Percentiles rank a stretch among this genome's conserved stretches.
Evolutionary conservation across 2,797 vertebrate genomes (phyloP).

Genomic region (Sebastolobus altivelis): DNA sequence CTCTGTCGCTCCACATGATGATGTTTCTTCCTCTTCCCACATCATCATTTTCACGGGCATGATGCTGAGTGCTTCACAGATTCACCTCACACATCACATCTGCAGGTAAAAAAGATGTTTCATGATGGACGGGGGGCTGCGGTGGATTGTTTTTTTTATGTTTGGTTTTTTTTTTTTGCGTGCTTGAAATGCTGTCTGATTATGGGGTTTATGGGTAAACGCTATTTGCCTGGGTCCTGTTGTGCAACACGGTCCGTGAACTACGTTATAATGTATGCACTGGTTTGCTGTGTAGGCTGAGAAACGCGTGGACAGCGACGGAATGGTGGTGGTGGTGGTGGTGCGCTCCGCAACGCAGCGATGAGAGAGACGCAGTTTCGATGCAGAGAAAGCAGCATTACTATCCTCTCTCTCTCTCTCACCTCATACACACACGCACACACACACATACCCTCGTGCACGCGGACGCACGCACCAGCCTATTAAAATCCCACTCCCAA

Average conservation of each 20-base stretch:
- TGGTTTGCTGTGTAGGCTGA: constrained; percentile 80
- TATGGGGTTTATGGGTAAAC: not conserved
- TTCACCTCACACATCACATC: constrained; percentile 60
- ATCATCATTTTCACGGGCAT: constrained; percentile 68
- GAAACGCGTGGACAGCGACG: constrained; percentile 76
- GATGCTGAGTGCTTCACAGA: constrained; percentile 61
- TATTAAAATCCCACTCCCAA: constrained; percentile 59
- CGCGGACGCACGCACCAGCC: constrained; percentile 48
- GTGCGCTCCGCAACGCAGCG: constrained; percentile 76
- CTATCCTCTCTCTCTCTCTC: constrained; percentile 43
- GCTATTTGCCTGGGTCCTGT: constrained; percentile 49
- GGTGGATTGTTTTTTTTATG: not conserved
- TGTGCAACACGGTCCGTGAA: constrained; percentile 70
- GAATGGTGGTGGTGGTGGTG: constrained; percentile 76
- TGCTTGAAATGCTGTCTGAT: constrained; percentile 21
- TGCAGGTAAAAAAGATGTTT: constrained; percentile 62
- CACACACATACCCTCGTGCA: constrained; percentile 39
- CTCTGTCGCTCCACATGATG: constrained; percentile 66
- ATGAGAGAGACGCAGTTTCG: constrained; percentile 80
- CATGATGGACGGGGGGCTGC: not conserved
- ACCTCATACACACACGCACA: constrained; percentile 43
- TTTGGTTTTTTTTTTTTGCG: not conserved
- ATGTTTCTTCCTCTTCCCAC: constrained; percentile 65
- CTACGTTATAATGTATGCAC: constrained; percentile 60
- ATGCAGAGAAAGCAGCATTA: constrained; percentile 79